Evolutionary conservation across 2,888 invertebrate species (phyloP), one percentile per base, ranked within the genome.

Genomic region (Archips xylosteana): DNA sequence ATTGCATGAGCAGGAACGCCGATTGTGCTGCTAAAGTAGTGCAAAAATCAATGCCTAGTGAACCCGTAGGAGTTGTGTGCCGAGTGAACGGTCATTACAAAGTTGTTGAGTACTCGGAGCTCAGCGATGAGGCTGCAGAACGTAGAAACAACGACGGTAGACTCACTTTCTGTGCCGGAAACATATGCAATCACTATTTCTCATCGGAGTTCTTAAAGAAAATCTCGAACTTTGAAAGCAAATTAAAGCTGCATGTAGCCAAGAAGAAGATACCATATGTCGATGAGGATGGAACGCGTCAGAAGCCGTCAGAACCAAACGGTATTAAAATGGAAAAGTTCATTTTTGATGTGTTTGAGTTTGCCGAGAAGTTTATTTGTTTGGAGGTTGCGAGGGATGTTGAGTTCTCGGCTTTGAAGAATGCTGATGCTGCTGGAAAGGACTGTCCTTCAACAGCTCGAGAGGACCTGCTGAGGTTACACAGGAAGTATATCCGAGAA

Each of bases 271-370:
- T 99, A 78, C 97, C 99, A 0, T 97, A 96, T 80, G 94, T 98
- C 0, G 96, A 98, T 85, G 94, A 95, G 1, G 94, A 95, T 9
- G 98, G 98, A 3, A 92, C 96, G 23, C 95, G 96, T 63, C 94
- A 96, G 54, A 96, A 96, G 77, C 99, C 99, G 0, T 95, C 96
- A 0, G 95, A 96, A 76, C 97, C 98, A 0, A 99, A 99, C 83
- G 99, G 99, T 10, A 98, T 99, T 78, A 99, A 99, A 94, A 97
- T 99, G 92, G 99, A 99, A 86, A 99, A 99, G 89, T 99, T 99
- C 88, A 98, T 99, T 10, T 99, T 99, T 88, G 99, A 99, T 89
- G 99, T 99, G 0, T 99, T 99, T 86, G 97, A 97, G 84, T 98
- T 98, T 89, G 96, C 99, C 0, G 96, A 97, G 78, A 97, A 97